Evolutionary conservation across 1,140 invertebrate species (phyloP).

Genomic region (Dendroctonus ponderosae): DNA sequence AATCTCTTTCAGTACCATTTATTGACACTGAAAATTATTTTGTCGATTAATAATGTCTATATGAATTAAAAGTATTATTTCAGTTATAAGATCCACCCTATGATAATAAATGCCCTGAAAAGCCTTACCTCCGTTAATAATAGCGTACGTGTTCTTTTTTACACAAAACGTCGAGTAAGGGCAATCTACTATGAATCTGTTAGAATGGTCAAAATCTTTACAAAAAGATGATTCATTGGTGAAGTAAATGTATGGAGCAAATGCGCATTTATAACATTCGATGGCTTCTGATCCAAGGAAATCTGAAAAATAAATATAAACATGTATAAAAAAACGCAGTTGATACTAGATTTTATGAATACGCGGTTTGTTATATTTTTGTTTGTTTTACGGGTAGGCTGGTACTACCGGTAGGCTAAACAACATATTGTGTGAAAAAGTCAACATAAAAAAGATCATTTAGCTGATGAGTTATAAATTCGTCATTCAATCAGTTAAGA

Average conservation of each 20-base stretch:
- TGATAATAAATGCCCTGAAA: neutral
- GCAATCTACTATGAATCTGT: slow-evolving; percentile 68
- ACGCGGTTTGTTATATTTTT: no score
- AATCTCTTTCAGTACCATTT: slow-evolving; percentile 64
- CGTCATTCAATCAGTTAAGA: no score
- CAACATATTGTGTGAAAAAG: no score
- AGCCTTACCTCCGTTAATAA: slow-evolving; percentile 36
- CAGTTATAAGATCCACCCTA: neutral
- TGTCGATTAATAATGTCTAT: neutral
- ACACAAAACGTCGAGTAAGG: slow-evolving; percentile 78
- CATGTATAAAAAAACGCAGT: slow-evolving; percentile 28
- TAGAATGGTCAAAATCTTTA: slow-evolving; percentile 67
- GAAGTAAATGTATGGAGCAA: slow-evolving; percentile 55
- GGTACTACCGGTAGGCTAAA: no score
- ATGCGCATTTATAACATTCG: slow-evolving; percentile 69
- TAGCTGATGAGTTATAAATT: no score
- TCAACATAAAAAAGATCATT: no score
- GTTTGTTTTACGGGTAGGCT: no score
- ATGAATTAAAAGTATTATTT: no score
- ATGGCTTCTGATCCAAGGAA: slow-evolving; percentile 35
- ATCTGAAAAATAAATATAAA: slow-evolving; percentile 36
- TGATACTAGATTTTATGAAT: neutral
- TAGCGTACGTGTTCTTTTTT: slow-evolving; percentile 59
- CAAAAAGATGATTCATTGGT: slow-evolving; percentile 62
- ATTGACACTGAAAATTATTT: slow-evolving; percentile 57